Evolutionary conservation across 2,888 invertebrate genomes (phyloP), one percentile per base, ranked within the genome.

Genomic region (Isoperla grammatica): DNA sequence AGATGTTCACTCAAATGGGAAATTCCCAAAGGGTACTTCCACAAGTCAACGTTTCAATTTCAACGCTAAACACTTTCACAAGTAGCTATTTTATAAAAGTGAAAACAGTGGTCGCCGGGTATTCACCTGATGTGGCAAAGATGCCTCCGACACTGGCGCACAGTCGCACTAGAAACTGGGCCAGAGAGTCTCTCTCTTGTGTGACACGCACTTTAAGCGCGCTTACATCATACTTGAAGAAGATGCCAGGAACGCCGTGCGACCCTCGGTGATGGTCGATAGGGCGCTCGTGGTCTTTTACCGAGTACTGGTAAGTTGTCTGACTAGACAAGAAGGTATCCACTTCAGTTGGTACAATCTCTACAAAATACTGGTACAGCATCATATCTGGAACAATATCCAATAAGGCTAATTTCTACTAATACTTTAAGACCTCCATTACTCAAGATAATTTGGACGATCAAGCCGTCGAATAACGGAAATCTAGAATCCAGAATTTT

Each of bases 261-360:
- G 94, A 94, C 22, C 94, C 95, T 71, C 81, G 80, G 23, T 75
- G 75, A 58, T 83, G 81, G 69, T 84, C 83, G 56, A 96, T 87
- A 1, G 87, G 86, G 65, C 96, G 80, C 67, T 86, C 84, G 71
- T 95, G 79, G 70, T 95, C 93, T 68, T 95, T 95, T 0, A 95
- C 95, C 11, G 96, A 90, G 73, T 95, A 98, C 73, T 98, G 97
- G 71, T 87, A 97, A 1, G 95, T 89, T 68, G 85, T 86, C 29
- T 87, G 81, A 1, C 82, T 79, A 40, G 83, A 84, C 68, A 90
- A 78, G 43, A 88, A 80, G 2, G 88, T 88, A 65, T 87, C 82
- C n/a, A 98, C 88, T 71, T 91, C 90, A 0, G 98, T 98, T 0
- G 97, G 95, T 0, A 98, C 97, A 13, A 98, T 89, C 78, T 96